Evolutionary conservation across 2,113 vertebrate genomes (phyloP), one percentile per base, ranked within the genome.

Genomic region (Stigmatopora nigra): DNA sequence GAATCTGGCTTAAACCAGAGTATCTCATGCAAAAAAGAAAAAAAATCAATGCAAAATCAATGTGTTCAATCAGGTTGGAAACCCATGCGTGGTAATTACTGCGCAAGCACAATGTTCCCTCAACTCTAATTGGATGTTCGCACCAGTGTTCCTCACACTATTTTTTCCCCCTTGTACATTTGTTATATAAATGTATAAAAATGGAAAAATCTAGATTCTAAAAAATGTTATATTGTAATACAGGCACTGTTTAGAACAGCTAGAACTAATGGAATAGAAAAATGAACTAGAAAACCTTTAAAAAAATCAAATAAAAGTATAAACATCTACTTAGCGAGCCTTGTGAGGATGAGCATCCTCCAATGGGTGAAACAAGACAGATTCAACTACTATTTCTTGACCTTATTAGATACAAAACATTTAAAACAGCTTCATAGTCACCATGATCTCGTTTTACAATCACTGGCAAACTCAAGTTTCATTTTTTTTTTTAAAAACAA

Each of bases 41-140:
- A 31, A 31, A 31, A 75, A 81, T 89, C 87, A 64, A 87, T 89
- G 74, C 57, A 5, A 57, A 78, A 86, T 89, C 87, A 83, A 87
- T 89, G 72, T 67, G 75, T 84, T 76, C 25, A 1, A 31, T 31
- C 84, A 85, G 86, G 84, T 84, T 78, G 80, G 77, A 87, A 69
- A 80, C 76, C 78, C 81, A 78, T 47, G 78, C 63, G 71, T 65
- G 75, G 79, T 85, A 83, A 86, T 87, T 84, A 84, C 75, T 36
- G 63, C 46, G 70, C 77, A 76, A 67, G 67, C 57, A 56, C 17
- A 66, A 74, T 44, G 62, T 25, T 75, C 62, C 68, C 61, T 62
- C 35, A 67, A 38, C 46, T 68, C 70, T 84, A 82, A 85, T 78
- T 84, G 77, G 75, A 22, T 72, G 78, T 82, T 81, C 72, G 64